Conservation (phyloP, 2,113 vertebrate genomes). For the Chunga burmeisteri region DNA sequence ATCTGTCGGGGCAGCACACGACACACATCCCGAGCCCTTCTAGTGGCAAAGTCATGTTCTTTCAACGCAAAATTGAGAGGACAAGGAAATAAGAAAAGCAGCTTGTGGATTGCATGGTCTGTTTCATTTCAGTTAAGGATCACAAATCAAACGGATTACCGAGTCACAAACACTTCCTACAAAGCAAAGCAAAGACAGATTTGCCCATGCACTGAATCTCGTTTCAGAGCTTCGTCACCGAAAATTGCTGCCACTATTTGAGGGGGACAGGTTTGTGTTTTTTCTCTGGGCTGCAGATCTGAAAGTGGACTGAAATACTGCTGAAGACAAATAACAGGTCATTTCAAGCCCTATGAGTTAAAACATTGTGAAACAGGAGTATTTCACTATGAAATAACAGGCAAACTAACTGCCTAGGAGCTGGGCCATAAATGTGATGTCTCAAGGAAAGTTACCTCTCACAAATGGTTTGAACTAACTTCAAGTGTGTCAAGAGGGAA, state of each 20-base stretch:
- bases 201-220: not conserved
- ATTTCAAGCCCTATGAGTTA: not conserved
- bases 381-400: not conserved
- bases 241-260: not conserved
- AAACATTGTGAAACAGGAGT: not conserved
- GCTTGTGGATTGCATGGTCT: not conserved
- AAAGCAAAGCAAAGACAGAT: not conserved
- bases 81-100: not conserved
- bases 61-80: not conserved
- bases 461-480: not conserved
- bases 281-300: not conserved
- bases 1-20: not conserved
- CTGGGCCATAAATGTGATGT: not conserved
- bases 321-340: not conserved
- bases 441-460: not conserved
- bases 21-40: not conserved
- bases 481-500: not conserved
- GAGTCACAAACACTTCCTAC: not conserved
- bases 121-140: constrained; percentile 17
- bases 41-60: not conserved
- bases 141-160: not conserved
- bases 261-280: not conserved
- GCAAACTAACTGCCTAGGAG: not conserved
- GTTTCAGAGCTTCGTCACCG: not conserved
- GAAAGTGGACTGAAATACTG: not conserved